A percentile compares a stretch with the other conserved stretches of the same genome.
phyloP scores from a whole-genome alignment of 2,797 vertebrate species.

The Pelochelys cantorii region DNA sequence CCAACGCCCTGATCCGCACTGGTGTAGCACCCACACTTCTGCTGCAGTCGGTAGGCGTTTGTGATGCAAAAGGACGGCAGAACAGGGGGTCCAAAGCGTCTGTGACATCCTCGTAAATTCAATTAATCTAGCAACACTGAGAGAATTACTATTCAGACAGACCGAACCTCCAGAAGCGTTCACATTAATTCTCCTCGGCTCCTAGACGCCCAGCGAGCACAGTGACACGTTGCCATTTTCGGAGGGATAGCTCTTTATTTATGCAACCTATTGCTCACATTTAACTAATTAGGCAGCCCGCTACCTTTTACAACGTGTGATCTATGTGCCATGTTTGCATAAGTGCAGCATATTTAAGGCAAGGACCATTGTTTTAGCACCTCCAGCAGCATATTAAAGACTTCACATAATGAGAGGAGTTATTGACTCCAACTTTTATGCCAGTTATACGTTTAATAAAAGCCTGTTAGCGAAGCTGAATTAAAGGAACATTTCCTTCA shows the following conservation, averaged over 20 bases:
- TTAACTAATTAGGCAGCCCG: conserved; percentile 77
- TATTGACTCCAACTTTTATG: conserved; percentile 47
- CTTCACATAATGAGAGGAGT: conserved; percentile 68
- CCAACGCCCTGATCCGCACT: conserved; percentile 7
- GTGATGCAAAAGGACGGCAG: conserved; percentile 63
- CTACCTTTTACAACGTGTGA: conserved; percentile 68
- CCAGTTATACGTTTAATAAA: not conserved
- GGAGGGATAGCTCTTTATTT: conserved; percentile 75
- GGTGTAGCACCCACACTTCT: conserved; percentile 15
- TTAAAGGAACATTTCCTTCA: conserved; percentile 4
- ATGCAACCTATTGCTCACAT: conserved; percentile 72
- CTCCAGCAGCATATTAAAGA: conserved; percentile 68
- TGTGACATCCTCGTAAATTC: conserved; percentile 64
- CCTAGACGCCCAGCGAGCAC: conserved; percentile 62
- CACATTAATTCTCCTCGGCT: conserved; percentile 76
- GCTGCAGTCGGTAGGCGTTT: conserved; percentile 54
- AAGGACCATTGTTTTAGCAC: conserved; percentile 65
- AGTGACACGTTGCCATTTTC: conserved; percentile 65
- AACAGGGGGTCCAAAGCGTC: conserved; percentile 65
- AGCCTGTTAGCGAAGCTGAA: not conserved
- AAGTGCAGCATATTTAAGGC: conserved; percentile 59
- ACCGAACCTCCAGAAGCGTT: conserved; percentile 64
- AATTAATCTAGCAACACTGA: conserved; percentile 67
- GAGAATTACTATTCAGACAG: conserved; percentile 75
- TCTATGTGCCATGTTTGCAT: conserved; percentile 56